These are phyloP conservation scores for Drosophila mercatorum DNA, from an alignment of 2,888 invertebrate species.

Conservation along the genomic window DNA sequence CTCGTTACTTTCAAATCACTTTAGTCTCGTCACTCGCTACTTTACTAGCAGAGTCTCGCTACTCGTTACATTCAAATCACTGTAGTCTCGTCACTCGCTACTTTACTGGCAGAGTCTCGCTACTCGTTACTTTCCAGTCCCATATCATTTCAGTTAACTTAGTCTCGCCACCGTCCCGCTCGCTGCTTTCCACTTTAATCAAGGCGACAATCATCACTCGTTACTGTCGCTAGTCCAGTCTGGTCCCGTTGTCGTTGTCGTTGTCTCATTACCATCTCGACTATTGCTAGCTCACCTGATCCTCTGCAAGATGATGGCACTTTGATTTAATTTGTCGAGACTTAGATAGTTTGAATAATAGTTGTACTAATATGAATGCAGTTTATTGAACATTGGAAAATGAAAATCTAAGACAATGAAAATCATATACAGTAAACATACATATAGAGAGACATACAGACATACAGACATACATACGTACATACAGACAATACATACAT, in stretches of 20 bases:
- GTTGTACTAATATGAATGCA: conserved; percentile 27
- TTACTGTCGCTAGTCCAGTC: background rate
- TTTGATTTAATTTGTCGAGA: background rate
- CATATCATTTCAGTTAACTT: background rate
- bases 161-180: background rate
- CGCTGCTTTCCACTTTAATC: no score
- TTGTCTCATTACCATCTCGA: background rate
- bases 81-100: no score
- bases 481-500: conserved; percentile 45
- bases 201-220: background rate
- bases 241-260: background rate
- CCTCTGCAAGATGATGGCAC: conserved; percentile 8
- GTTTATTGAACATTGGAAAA: conserved; percentile 19
- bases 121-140: no score
- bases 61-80: no score
- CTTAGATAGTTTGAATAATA: background rate
- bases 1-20: no score
- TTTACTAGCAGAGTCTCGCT: background rate
- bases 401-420: conserved; percentile 49
- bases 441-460: conserved; percentile 35
- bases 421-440: conserved; percentile 47
- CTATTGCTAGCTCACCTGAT: conserved; percentile 47
- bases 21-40: background rate
- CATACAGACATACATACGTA: conserved; percentile 15
- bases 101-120: background rate